Percentiles rank a stretch among this genome's conserved stretches.
phyloP scores from a whole-genome alignment of 2,113 vertebrate genomes.

The Naja naja region DNA sequence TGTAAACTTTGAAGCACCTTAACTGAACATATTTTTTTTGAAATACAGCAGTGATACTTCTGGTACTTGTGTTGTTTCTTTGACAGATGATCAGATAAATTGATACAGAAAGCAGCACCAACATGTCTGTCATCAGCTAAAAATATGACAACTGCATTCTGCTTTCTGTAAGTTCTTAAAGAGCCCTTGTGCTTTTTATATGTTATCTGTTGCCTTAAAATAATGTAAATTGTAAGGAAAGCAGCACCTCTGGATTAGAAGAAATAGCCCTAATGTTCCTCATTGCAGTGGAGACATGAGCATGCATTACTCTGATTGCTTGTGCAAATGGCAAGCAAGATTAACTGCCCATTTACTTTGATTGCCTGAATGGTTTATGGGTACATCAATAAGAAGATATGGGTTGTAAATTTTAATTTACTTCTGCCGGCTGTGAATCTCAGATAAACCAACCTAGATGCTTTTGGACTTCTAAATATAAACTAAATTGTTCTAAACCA shows the following conservation, averaged over 20 bases:
- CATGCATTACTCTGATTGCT: background rate
- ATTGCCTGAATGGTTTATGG: slow-evolving; percentile 1
- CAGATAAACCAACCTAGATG: background rate
- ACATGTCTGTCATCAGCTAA: background rate
- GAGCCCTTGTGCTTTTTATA: background rate
- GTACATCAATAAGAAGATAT: slow-evolving; percentile 41
- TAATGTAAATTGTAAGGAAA: background rate
- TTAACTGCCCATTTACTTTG: slow-evolving; percentile 9
- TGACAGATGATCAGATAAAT: background rate
- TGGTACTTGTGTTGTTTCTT: background rate
- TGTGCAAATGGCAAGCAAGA: slow-evolving; percentile 7
- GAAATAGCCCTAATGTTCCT: background rate
- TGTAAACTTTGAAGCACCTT: background rate
- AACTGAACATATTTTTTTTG: background rate
- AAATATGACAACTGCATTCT: background rate
- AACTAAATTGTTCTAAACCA: slow-evolving; percentile 21
- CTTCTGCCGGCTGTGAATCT: background rate
- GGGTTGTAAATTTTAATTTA: slow-evolving; percentile 24
- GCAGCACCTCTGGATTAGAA: slow-evolving; percentile 10
- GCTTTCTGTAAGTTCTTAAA: background rate
- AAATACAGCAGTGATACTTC: background rate
- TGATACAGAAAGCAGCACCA: background rate
- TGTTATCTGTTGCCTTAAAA: background rate
- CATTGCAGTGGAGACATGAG: background rate
- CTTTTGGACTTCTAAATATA: slow-evolving; percentile 4